Percentiles rank a stretch among this genome's conserved stretches.
phyloP scores from a whole-genome alignment of 2,797 vertebrate genomes.

The Takifugu rubripes region DNA sequence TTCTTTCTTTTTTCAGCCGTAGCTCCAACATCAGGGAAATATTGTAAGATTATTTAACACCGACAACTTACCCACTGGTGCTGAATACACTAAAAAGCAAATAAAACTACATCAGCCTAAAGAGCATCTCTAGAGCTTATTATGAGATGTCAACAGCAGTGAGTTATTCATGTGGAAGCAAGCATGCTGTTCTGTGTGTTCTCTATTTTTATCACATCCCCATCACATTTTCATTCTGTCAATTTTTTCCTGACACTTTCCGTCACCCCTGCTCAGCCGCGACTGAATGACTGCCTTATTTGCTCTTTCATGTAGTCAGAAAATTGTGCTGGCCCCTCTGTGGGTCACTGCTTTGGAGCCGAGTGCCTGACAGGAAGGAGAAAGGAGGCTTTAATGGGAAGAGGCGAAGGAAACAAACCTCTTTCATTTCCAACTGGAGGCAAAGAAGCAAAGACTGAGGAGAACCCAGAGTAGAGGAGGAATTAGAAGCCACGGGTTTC shows the following conservation, averaged over 20 bases:
- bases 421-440: constrained; percentile 39
- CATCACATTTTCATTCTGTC: constrained; percentile 19
- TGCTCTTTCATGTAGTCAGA: constrained; percentile 41
- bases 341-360: constrained; percentile 55
- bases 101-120: constrained; percentile 37
- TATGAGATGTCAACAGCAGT: constrained; percentile 53
- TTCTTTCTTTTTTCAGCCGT: too few species aligned
- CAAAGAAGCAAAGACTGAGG: constrained; percentile 20
- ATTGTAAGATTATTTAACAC: constrained; percentile 9
- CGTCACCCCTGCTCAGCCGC: constrained; percentile 23
- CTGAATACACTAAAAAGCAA: background rate
- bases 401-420: constrained; percentile 17
- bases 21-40: constrained; percentile 3
- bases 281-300: constrained; percentile 40
- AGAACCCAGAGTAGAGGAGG: constrained; percentile 19
- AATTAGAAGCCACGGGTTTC: constrained; percentile 17
- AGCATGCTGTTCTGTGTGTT: constrained; percentile 40
- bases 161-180: constrained; percentile 41
- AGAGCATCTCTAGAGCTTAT: constrained; percentile 53
- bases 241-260: constrained; percentile 11
- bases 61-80: constrained; percentile 26
- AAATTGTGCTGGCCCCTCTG: constrained; percentile 25
- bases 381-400: constrained; percentile 24
- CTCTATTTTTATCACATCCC: constrained; percentile 20
- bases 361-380: constrained; percentile 44